Base-by-base conservation (phyloP, 2,113 vertebrate genomes). In the Rhinogobius similis region DNA sequence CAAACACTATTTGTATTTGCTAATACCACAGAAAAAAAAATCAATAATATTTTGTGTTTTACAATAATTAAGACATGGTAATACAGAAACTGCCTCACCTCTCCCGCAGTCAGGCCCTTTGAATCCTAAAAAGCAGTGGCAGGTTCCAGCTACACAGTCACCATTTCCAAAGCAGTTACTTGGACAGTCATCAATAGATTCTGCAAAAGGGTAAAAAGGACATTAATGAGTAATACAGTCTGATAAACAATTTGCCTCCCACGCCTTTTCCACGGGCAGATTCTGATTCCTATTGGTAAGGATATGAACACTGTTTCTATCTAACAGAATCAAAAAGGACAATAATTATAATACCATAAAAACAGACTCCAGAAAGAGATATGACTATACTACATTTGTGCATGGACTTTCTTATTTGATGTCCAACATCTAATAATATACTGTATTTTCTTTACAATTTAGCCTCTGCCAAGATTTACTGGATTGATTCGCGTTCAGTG, bases 81-180 rank as follows among this genome's bases (percentile, higher is more conserved):
- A 52, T 21, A 13, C 24, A 67, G 23, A 41, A 32, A 50, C 48
- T 72, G 65, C 89, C 91, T 88, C 89, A 98, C 98, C 97, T 94
- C 97, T 92, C 72, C 96, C 94, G 24, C 98, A 99, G 89, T 99
- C 97, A 0, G 96, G 95, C 53, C 98, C 98, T 86, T 96, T 93
- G 83, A 97, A 99, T 43, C 98, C 98, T 48, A 97, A 91, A 81
- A 99, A 99, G 90, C 98, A 99, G 90, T 93, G 96, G 84, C 98
- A 99, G 41, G 93, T 96, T 81, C 98, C 98, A 6, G 95, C 93
- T 55, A 98, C 85, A 10, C 98, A 99, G 90, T 99, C 98, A 0
- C 98, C 98, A 0, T 99, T 99, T 65, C 97, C 97, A 1, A 96
- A 98, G 91, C 98, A 99, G 88, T 98, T 98, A 88, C 96, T 99